Conservation (phyloP, 2,113 vertebrate genomes). For the Paracanthobrama guichenoti region DNA sequence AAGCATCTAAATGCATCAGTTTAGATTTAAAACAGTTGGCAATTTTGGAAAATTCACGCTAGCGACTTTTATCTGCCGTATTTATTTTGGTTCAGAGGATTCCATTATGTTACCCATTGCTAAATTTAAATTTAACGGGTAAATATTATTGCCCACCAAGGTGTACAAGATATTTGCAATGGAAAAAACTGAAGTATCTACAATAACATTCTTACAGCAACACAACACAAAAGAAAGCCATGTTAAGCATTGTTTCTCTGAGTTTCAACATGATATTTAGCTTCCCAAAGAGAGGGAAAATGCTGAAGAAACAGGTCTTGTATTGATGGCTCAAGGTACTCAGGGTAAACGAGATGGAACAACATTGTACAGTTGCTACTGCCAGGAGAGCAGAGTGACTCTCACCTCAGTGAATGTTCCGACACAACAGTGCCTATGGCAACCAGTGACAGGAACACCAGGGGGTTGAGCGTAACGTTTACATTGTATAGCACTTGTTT, state of each 20-base stretch:
- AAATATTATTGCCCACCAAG: constrained; percentile 6
- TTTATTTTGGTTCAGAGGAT: neutral
- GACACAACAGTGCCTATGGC: constrained; percentile 25
- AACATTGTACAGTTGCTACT: neutral
- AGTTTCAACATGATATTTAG: neutral
- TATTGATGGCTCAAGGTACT: neutral
- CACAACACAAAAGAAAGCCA: neutral
- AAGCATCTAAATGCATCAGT: neutral
- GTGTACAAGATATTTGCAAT: neutral
- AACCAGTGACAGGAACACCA: neutral
- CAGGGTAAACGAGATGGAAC: constrained; percentile 31
- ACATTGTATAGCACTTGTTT: constrained; percentile 19
- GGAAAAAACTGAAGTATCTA: neutral
- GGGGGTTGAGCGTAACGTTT: neutral
- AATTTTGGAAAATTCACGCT: constrained; percentile 1
- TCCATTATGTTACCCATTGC: neutral
- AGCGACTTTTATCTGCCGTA: neutral
- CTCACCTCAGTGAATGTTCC: neutral
- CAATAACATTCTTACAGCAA: neutral
- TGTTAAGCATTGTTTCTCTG: neutral
- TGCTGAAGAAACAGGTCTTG: constrained; percentile 15
- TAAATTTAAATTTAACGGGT: neutral
- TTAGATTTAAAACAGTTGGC: constrained; percentile 22
- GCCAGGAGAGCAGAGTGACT: constrained; percentile 13
- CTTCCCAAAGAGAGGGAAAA: constrained; percentile 4